Evolutionary conservation across 2,797 vertebrate species (phyloP), one percentile per base, ranked within the genome.

Genomic region (Xenopus petersii): DNA sequence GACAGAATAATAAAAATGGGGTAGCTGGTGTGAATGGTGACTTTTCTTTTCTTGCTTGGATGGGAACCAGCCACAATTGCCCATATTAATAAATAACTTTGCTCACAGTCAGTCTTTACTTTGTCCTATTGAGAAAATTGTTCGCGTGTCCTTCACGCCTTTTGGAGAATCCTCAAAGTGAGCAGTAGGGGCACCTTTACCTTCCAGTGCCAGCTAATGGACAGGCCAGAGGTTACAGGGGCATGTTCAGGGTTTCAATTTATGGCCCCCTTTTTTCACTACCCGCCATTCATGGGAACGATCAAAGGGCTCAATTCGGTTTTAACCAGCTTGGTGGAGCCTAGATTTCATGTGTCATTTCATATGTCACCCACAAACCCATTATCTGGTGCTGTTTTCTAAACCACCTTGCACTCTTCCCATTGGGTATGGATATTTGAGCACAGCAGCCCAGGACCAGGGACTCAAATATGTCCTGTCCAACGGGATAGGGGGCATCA

Each of bases 41-140:
- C 86, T 89, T 91, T 91, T 90, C 82, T 81, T 58, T 80, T 15
- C 49, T 51, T 12, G 49, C 49, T 88, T 88, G 93, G 93, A 93
- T 95, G 95, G 94, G 94, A 94, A 96, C 93, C 94, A 94, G 94
- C 84, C 89, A 92, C 92, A 93, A 94, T 93, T 92, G 92, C 91
- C 90, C 84, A 93, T 92, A 94, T 96, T 96, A 95, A 96, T 96
- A 96, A 98, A 97, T 97, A 95, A 95, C 94, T 92, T 91, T 90
- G 87, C 87, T 91, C 94, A 90, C 94, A 94, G 92, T 89, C 92
- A 91, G 93, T 90, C 91, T 94, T 94, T 94, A 94, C 93, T 92
- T 93, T 90, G 91, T 89, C 82, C 94, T 89, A 94, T 95, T 96
- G 94, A 97, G 87, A 92, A 93, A 94, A 95, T 92, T 92, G 94